Evolutionary conservation across 2,888 invertebrate genomes (phyloP).

Genomic region (Pegoplata infirma): DNA sequence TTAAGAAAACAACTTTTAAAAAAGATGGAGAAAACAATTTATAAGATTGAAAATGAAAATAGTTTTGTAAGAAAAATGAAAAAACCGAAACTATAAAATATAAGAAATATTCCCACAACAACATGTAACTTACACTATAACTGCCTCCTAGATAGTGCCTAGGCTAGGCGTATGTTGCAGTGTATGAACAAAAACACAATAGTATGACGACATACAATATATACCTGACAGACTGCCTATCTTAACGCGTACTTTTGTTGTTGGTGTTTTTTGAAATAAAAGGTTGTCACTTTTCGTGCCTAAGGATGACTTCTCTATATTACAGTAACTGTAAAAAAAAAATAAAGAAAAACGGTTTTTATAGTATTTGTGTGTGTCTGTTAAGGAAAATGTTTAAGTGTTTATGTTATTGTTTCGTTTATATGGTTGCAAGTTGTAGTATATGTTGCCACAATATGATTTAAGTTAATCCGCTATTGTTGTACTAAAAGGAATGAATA

Average conservation of each 20-base stretch:
- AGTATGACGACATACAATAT: neutral
- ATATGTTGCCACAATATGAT: constrained; percentile 47
- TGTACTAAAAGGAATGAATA: neutral
- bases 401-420: constrained; percentile 21
- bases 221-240: constrained; percentile 14
- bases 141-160: no score
- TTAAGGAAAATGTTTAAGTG: constrained; percentile 17
- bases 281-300: constrained; percentile 51
- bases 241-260: constrained; percentile 35
- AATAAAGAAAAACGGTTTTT: constrained; percentile 2
- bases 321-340: constrained; percentile 45
- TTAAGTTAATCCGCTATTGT: constrained; percentile 59
- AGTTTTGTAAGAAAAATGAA: no score
- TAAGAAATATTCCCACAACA: constrained; percentile 45
- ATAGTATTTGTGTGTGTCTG: constrained; percentile 13
- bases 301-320: constrained; percentile 46
- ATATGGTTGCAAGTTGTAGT: no score
- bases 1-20: no score
- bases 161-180: no score
- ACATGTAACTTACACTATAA: constrained; percentile 12
- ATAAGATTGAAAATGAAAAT: no score
- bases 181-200: no score
- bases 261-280: constrained; percentile 34
- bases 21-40: no score
- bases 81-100: neutral